Conservation (phyloP, 2,113 vertebrate genomes). For the Azemiops feae region DNA sequence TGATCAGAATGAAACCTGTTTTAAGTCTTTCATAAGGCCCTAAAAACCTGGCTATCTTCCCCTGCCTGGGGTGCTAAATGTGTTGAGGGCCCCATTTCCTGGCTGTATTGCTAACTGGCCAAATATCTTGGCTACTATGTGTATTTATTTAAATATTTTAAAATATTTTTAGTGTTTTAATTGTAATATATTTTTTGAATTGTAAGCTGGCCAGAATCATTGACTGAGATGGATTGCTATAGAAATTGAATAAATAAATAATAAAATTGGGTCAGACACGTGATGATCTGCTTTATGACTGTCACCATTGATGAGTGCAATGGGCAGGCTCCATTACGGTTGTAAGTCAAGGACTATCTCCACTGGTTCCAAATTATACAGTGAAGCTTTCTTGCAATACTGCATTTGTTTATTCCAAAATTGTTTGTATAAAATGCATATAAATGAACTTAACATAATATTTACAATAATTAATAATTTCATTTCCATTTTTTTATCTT, state of each 20-base stretch:
- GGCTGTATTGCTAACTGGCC: not conserved
- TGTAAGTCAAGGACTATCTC: not conserved
- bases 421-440: not conserved
- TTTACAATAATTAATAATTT: constrained; percentile 13
- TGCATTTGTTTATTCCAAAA: not conserved
- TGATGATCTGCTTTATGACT: not conserved
- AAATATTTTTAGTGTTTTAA: not conserved
- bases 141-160: not conserved
- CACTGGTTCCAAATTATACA: not conserved
- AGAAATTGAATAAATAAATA: not conserved
- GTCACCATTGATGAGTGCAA: not conserved
- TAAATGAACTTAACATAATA: not conserved
- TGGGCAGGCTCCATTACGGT: not conserved
- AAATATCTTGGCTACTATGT: not conserved
- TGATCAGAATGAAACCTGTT: not conserved
- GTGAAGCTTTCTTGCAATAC: not conserved
- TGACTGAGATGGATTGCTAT: not conserved
- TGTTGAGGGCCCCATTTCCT: not conserved
- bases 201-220: not conserved
- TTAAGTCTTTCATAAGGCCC: not conserved
- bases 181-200: not conserved
- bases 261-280: not conserved
- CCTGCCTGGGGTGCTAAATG: not conserved
- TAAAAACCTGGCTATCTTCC: not conserved
- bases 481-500: constrained; percentile 38